Base-by-base conservation (phyloP, 2,113 vertebrate species). In the Alaudala cheleensis region DNA sequence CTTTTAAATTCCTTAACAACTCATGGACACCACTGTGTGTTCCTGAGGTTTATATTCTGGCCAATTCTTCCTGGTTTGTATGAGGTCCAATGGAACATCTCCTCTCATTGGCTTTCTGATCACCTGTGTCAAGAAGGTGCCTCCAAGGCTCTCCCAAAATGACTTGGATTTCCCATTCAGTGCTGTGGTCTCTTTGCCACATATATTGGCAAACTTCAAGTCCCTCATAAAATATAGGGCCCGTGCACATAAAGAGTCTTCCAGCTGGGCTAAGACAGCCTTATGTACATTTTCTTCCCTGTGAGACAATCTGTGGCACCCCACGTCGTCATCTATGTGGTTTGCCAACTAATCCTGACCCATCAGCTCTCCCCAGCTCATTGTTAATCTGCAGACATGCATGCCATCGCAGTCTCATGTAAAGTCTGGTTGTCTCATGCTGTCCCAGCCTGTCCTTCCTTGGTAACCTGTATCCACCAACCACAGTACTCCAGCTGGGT, bases 331-430 rank as follows among this genome's bases (percentile, higher is more conserved):
- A 29, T 8, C 19, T 13, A 13, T 34, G 10, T 34, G 4, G 6
- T 58, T 39, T 72, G 12, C 12, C 45, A 40, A 11, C 16, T 33
- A 40, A 40, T 60, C 19, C 31, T 64, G n/a, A 62, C 7, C 3
- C 25, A 67, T 44, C 34, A 64, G 5, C 21, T 81, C 22, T 45
- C 18, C 50, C 19, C 21, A 58, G 15, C 14, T 26, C 9, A 17
- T 15, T 54, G 33, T 29, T 26, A 6, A 25, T 17, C 11, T 5
- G 1, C 9, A 62, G 16, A 28, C 11, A 58, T 6, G 15, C 6
- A n/a, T 5, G 4, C 3, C 0, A 0, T 23, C 83, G 26, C 37
- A 72, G 8, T 22, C 17, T 62, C 5, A 6, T 6, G 6, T 28
- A 31, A 57, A 62, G 5, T 5, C 5, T 40, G 12, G 16, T 14